Percentiles rank a stretch among this genome's conserved stretches.
phyloP scores from a whole-genome alignment of 2,113 vertebrate genomes.

The Agelaius phoeniceus region DNA sequence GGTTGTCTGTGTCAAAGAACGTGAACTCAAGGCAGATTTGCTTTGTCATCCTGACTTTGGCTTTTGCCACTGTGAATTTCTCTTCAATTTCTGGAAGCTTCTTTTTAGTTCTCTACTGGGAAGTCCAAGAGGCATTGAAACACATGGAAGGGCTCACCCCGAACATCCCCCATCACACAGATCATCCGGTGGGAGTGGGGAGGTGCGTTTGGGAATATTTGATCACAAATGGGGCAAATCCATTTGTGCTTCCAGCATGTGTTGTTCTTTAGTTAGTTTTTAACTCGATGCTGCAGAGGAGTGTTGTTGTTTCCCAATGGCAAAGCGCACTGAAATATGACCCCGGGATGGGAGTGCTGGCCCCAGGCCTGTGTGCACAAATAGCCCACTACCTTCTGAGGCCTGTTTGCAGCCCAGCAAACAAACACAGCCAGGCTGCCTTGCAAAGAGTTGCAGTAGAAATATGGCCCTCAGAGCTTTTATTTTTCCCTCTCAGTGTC shows the following conservation, averaged over 20 bases:
- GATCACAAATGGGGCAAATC: neutral
- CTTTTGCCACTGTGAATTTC: constrained; percentile 61
- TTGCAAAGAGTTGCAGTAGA: neutral
- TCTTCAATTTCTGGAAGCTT: constrained; percentile 48
- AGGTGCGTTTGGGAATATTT: neutral
- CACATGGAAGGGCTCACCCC: neutral
- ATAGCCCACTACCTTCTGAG: constrained; percentile 65
- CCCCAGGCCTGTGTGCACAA: constrained; percentile 59
- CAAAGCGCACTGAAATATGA: constrained; percentile 62
- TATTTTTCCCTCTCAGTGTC: neutral
- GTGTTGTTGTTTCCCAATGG: constrained; percentile 51
- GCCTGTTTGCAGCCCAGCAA: constrained; percentile 55
- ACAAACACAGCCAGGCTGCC: constrained; percentile 27
- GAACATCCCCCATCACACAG: fast-evolving
- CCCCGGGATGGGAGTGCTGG: constrained; percentile 56
- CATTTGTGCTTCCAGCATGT: neutral
- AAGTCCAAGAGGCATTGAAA: neutral
- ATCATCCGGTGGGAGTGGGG: fast-evolving
- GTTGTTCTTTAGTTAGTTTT: constrained; percentile 26
- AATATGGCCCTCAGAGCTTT: neutral
- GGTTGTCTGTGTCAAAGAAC: constrained; percentile 2
- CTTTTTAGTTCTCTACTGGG: neutral
- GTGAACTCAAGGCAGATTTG: constrained; percentile 57
- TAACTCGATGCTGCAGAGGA: constrained; percentile 31
- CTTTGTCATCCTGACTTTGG: constrained; percentile 71